These are phyloP conservation scores for Parelbella ahira DNA, from an alignment of 2,888 invertebrate genomes.

Conservation along the genomic window DNA sequence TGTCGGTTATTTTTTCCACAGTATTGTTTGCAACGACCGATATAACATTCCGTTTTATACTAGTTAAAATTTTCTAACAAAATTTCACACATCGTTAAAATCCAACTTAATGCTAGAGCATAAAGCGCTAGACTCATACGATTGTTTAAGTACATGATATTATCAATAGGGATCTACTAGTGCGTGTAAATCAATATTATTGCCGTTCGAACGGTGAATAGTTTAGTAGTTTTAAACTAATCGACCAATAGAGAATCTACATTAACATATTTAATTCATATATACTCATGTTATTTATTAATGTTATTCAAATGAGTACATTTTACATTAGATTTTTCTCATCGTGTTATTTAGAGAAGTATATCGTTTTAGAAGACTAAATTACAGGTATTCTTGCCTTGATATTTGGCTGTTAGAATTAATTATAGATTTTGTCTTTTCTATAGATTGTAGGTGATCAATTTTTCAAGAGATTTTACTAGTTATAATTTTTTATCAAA, in stretches of 20 bases:
- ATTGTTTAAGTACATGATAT: background rate
- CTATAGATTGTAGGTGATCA: conserved; percentile 11
- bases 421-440: conserved; percentile 20
- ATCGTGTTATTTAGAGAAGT: conserved; percentile 16
- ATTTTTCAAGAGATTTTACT: conserved; percentile 21
- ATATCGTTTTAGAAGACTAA: conserved; percentile 26
- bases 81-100: no score
- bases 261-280: conserved; percentile 6
- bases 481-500: no score
- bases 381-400: conserved; percentile 72
- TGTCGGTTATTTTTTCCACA: no score
- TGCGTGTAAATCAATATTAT: no score
- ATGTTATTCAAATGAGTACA: background rate
- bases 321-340: conserved; percentile 5
- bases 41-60: no score
- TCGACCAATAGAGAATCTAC: conserved; percentile 5
- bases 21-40: no score
- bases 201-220: no score
- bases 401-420: conserved; percentile 56
- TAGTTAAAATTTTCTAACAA: no score
- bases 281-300: background rate
- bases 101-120: no score
- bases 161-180: no score
- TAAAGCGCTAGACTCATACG: no score
- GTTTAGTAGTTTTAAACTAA: background rate